phyloP scores from a whole-genome alignment of 2,113 vertebrate genomes.

The Myanophis thanlyinensis region DNA sequence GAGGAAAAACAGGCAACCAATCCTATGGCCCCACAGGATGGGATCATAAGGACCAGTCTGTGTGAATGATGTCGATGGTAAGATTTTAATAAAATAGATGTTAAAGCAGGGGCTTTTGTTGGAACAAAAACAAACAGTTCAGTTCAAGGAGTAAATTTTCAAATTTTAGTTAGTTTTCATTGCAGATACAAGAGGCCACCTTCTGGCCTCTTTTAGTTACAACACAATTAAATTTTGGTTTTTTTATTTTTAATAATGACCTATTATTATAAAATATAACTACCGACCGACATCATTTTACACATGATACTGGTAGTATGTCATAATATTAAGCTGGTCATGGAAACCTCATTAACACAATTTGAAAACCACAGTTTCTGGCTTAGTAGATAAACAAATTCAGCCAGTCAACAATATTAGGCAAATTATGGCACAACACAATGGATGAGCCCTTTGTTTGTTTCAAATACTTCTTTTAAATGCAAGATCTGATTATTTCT shows the following conservation, averaged over 20 bases:
- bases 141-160: neutral
- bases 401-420: neutral
- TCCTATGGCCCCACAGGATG: neutral
- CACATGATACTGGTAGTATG: neutral
- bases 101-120: neutral
- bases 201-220: constrained; percentile 25
- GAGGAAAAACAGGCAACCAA: neutral
- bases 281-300: neutral
- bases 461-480: neutral
- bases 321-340: neutral
- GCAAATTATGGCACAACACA: neutral
- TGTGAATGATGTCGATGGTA: neutral
- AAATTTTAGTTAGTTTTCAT: neutral
- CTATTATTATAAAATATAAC: neutral
- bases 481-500: neutral
- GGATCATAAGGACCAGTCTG: neutral
- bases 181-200: constrained; percentile 42
- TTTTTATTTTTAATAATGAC: too few relatives aligned
- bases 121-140: neutral
- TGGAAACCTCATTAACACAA: neutral
- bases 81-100: neutral
- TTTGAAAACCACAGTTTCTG: neutral
- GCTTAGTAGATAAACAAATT: neutral
- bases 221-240: neutral
- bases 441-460: neutral